Evolutionary conservation across 2,113 vertebrate species (phyloP).

Genomic region (Atractosteus spatula): DNA sequence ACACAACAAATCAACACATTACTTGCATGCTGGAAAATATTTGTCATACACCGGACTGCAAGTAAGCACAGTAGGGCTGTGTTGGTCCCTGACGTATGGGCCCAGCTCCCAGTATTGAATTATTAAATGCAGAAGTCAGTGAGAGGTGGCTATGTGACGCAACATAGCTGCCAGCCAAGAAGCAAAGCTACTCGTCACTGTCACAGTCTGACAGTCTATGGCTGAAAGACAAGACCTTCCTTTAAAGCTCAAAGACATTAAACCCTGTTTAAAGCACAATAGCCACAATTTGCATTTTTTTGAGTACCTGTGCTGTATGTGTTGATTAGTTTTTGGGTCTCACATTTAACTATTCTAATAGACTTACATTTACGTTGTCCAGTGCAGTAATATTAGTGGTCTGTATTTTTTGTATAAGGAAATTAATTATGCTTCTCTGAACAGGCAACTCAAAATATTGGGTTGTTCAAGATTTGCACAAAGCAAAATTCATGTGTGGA

Average conservation of each 20-base stretch:
- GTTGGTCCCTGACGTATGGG: conserved; percentile 52
- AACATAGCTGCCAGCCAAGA: background rate
- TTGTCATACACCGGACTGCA: conserved; percentile 58
- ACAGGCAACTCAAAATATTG: too few relatives aligned
- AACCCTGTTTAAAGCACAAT: conserved; percentile 35
- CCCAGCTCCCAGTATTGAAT: conserved; percentile 42
- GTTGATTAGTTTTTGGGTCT: too few relatives aligned
- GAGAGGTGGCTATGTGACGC: conserved; percentile 12
- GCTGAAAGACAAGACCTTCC: conserved; percentile 28
- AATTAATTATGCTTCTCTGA: too few relatives aligned
- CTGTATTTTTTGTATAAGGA: too few relatives aligned
- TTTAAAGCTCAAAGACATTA: conserved; percentile 37
- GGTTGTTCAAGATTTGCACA: too few relatives aligned
- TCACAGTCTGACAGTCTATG: conserved; percentile 27
- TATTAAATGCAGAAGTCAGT: conserved; percentile 50
- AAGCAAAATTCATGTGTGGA: too few relatives aligned
- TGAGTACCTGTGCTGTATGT: conserved; percentile 14
- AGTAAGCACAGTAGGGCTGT: conserved; percentile 39
- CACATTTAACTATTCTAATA: too few relatives aligned
- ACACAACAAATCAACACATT: conserved; percentile 51
- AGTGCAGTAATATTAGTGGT: too few relatives aligned
- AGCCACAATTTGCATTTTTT: conserved; percentile 61
- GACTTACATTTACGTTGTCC: too few relatives aligned
- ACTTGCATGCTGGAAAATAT: conserved; percentile 59
- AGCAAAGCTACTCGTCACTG: background rate